phyloP scores from a whole-genome alignment of 2,113 vertebrate genomes.

The Pyxicephalus adspersus region DNA sequence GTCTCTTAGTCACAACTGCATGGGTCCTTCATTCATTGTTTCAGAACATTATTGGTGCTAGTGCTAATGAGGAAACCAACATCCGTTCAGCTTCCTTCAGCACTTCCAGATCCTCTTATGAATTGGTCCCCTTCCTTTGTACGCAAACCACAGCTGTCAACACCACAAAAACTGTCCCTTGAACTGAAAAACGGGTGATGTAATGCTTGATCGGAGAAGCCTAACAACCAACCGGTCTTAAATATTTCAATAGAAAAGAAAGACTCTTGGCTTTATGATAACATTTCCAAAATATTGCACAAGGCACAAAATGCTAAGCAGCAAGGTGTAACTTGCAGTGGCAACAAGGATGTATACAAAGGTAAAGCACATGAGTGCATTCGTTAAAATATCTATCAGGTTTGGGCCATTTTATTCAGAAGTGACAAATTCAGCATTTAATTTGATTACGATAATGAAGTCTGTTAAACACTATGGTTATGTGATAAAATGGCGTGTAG shows the following conservation, averaged over 20 bases:
- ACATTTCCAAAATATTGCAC: background rate
- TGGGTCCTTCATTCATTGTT: slow-evolving; percentile 30
- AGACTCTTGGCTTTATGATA: background rate
- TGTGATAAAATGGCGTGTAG: too few relatives aligned
- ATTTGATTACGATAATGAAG: too few relatives aligned
- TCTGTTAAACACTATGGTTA: too few relatives aligned
- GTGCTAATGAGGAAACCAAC: slow-evolving; percentile 17
- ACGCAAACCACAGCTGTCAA: background rate
- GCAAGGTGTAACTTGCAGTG: too few relatives aligned
- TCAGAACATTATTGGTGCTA: background rate
- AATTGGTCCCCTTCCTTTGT: slow-evolving; percentile 17
- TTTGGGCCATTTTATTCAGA: too few relatives aligned
- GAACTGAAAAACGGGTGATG: background rate
- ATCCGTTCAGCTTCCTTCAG: slow-evolving; percentile 26
- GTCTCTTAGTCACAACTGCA: background rate
- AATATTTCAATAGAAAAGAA: background rate
- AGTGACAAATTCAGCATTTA: too few relatives aligned
- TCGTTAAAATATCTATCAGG: too few relatives aligned
- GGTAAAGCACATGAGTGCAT: too few relatives aligned
- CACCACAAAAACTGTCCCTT: background rate
- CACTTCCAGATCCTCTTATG: slow-evolving; percentile 47
- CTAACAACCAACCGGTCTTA: background rate
- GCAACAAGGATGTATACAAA: too few relatives aligned
- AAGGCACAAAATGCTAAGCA: too few relatives aligned
- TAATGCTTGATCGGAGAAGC: background rate